Evolutionary conservation across 1,140 invertebrate species (phyloP).

Genomic region (Heliothis subflexa): DNA sequence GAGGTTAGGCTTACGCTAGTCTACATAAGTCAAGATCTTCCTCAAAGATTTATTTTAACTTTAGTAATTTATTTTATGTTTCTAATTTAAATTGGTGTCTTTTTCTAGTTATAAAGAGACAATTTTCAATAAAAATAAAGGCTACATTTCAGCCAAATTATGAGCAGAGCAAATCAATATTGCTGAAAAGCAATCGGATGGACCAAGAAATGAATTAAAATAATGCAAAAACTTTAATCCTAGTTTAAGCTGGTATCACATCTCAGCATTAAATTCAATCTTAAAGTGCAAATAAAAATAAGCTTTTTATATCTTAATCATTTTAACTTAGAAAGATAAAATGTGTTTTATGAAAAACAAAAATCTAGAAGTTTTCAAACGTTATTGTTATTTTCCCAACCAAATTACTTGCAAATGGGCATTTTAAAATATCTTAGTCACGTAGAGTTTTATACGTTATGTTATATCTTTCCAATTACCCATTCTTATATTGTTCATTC

Average conservation of each 20-base stretch:
- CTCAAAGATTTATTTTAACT: background rate
- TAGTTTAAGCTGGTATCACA: too few species aligned
- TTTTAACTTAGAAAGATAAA: too few species aligned
- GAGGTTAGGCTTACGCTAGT: background rate
- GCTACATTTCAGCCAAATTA: too few species aligned
- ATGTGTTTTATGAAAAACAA: background rate
- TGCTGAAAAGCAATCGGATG: too few species aligned
- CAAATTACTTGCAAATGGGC: slow-evolving; percentile 5
- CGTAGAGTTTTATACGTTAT: slow-evolving; percentile 9
- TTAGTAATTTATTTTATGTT: background rate
- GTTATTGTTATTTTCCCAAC: slow-evolving; percentile 9
- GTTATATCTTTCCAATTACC: slow-evolving; percentile 24
- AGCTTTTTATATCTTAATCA: too few species aligned
- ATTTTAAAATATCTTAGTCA: slow-evolving; percentile 1
- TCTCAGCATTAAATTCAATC: too few species aligned
- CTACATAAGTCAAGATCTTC: background rate
- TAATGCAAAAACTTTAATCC: too few species aligned
- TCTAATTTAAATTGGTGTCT: background rate
- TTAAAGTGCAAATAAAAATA: too few species aligned
- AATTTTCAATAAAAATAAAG: too few species aligned
- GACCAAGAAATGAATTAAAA: too few species aligned
- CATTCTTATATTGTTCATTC: slow-evolving; percentile 32
- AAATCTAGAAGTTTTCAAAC: background rate
- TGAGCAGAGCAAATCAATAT: too few species aligned
- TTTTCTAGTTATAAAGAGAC: too few species aligned